These are phyloP conservation scores for Alosa sapidissima DNA, from an alignment of 2,797 vertebrate genomes.

Conservation along the genomic window DNA sequence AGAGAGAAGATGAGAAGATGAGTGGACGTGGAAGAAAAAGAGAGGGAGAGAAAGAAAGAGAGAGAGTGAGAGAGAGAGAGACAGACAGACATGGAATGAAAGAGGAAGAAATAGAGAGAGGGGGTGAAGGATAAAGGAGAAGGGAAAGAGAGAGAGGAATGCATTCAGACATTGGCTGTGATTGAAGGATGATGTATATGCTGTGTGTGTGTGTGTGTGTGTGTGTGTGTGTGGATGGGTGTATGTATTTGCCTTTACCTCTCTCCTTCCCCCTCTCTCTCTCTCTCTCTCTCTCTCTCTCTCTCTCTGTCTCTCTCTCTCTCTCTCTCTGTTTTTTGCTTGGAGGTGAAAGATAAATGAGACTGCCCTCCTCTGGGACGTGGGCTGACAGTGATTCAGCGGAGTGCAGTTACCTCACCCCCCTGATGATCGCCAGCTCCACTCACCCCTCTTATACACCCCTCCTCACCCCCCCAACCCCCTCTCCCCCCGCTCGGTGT, in stretches of 20 bases:
- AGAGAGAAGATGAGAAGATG: not conserved
- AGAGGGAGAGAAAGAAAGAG: not conserved
- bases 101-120: not conserved
- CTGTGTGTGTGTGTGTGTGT: not conserved
- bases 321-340: not conserved
- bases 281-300: not conserved
- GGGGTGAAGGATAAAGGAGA: not conserved
- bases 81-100: not conserved
- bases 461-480: constrained; percentile 59
- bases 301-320: not conserved
- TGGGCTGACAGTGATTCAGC: constrained; percentile 66
- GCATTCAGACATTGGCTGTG: not conserved
- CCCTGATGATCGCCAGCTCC: constrained; percentile 1
- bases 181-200: constrained; percentile 14
- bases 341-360: constrained; percentile 63
- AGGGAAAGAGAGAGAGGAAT: not conserved
- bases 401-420: constrained; percentile 69
- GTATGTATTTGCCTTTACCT: not conserved
- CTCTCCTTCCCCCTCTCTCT: not conserved
- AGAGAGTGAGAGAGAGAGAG: not conserved
- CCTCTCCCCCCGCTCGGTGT: not conserved
- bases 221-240: not conserved
- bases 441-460: constrained; percentile 53
- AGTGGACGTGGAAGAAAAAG: not conserved
- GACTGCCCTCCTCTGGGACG: constrained; percentile 60